Percentiles rank a stretch among this genome's conserved stretches.
Conservation (phyloP, 1,140 invertebrate species). For the Drosophila santomea region DNA sequence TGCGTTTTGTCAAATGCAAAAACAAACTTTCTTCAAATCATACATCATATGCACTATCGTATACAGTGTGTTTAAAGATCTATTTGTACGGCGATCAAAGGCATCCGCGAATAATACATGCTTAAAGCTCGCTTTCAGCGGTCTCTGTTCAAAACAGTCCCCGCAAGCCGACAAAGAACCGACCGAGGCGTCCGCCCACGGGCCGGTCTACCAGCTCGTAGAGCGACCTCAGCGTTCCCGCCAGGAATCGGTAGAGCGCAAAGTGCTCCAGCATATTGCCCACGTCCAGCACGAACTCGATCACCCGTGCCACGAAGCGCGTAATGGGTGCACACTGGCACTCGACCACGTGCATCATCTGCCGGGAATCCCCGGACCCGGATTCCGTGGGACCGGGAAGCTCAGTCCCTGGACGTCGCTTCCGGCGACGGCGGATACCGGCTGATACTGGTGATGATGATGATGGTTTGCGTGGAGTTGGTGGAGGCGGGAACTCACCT, state of each 20-base stretch:
- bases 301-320: constrained; percentile 78
- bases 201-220: constrained; percentile 73
- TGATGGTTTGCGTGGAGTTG: constrained; percentile 27
- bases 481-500: constrained; percentile 78
- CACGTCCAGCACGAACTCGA: constrained; percentile 77
- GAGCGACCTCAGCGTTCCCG: constrained; percentile 70
- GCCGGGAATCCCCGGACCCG: neutral
- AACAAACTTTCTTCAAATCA: constrained; percentile 69
- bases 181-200: constrained; percentile 58
- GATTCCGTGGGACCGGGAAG: constrained; percentile 2
- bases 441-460: constrained; percentile 30
- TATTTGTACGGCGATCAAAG: constrained; percentile 53
- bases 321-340: constrained; percentile 84
- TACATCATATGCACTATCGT: constrained; percentile 45
- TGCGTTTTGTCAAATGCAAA: constrained; percentile 80
- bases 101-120: constrained; percentile 37
- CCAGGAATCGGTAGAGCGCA: constrained; percentile 74
- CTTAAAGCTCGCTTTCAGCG: constrained; percentile 41
- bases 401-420: neutral
- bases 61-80: constrained; percentile 30
- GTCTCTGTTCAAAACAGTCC: constrained; percentile 55
- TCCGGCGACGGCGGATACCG: constrained; percentile 18
- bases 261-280: constrained; percentile 78
- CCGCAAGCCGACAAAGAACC: constrained; percentile 64
- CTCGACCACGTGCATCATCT: constrained; percentile 31